Percentiles rank a stretch among this genome's conserved stretches.
Conservation (phyloP, 2,113 vertebrate species). For the Lophura nycthemera region DNA sequence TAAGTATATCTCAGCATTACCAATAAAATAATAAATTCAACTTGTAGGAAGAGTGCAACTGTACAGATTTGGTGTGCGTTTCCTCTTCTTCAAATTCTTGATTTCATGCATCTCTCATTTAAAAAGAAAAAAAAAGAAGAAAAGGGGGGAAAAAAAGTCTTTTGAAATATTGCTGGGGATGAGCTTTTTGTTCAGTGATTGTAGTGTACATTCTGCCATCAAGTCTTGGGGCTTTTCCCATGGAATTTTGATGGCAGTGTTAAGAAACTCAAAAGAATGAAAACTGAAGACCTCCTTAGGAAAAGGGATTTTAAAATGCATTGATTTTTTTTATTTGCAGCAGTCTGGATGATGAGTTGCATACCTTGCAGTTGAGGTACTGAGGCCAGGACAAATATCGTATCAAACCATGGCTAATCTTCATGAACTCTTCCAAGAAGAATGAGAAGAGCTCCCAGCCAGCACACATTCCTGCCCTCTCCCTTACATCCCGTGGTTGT, state of each 20-base stretch:
- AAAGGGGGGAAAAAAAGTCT: too few relatives aligned
- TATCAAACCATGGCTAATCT: not conserved
- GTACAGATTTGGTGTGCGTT: not conserved
- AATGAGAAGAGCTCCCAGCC: not conserved
- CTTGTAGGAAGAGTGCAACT: not conserved
- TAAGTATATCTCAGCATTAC: not conserved
- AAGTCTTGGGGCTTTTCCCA: not conserved
- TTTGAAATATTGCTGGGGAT: not conserved
- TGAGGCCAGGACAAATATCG: not conserved
- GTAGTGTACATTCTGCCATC: not conserved
- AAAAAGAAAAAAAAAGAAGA: too few relatives aligned
- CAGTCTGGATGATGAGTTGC: not conserved
- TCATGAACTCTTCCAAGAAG: not conserved
- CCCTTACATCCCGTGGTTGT: not conserved
- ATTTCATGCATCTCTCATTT: not conserved
- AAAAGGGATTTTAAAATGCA: not conserved
- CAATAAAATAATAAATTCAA: not conserved
- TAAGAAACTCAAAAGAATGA: not conserved
- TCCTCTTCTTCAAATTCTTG: not conserved
- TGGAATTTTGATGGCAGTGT: not conserved
- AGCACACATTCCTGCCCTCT: not conserved
- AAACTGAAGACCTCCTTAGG: not conserved
- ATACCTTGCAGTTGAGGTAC: fast-evolving
- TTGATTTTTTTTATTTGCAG: not conserved
- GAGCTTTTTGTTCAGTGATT: not conserved